Percentiles rank a stretch among this genome's conserved stretches.
These are phyloP conservation scores for Prenolepis imparis DNA, from an alignment of 2,888 invertebrate species.

Conservation along the genomic window DNA sequence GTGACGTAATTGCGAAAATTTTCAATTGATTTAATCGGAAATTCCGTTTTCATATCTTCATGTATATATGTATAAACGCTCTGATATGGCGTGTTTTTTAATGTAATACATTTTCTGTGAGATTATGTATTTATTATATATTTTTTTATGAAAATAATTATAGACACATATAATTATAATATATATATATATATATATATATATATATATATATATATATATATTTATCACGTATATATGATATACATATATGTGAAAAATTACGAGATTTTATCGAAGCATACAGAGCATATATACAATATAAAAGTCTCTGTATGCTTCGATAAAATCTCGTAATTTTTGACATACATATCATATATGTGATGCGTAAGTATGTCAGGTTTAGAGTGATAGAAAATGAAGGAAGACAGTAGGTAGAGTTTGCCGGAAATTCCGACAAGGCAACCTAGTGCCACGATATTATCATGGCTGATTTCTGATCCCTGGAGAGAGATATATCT, in stretches of 20 bases:
- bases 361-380: background rate
- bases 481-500: conserved; percentile 61
- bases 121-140: background rate
- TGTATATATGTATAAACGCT: conserved; percentile 6
- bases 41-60: conserved; percentile 30
- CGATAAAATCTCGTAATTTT: background rate
- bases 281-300: background rate
- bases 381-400: conserved; percentile 2
- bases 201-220: background rate
- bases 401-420: background rate
- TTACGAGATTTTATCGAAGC: background rate
- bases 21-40: conserved; percentile 32
- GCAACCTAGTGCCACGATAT: conserved; percentile 54
- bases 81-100: background rate
- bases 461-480: conserved; percentile 64
- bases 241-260: conserved; percentile 2
- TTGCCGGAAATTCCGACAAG: conserved; percentile 57
- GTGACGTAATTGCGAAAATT: conserved; percentile 15
- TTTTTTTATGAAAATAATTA: too few relatives aligned
- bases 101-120: background rate
- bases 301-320: background rate
- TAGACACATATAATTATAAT: background rate
- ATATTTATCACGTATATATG: background rate
- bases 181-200: too few relatives aligned
- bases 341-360: background rate